phyloP scores from a whole-genome alignment of 2,113 vertebrate species.

The Daubentonia madagascariensis region DNA sequence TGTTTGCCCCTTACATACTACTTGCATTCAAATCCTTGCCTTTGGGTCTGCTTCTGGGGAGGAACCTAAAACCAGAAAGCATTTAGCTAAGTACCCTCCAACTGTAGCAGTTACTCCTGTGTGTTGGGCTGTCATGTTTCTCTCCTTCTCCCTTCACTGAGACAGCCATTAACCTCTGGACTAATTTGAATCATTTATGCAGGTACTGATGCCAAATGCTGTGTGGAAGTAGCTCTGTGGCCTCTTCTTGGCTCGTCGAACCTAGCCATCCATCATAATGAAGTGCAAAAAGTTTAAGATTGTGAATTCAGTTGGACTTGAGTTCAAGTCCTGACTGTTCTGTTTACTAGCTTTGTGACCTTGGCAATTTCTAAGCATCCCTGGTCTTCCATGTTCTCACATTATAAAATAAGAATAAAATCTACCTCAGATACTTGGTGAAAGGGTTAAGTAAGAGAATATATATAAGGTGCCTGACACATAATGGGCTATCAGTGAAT shows the following conservation, averaged over 20 bases:
- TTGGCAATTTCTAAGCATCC: neutral
- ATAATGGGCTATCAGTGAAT: neutral
- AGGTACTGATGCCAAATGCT: neutral
- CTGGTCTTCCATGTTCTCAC: neutral
- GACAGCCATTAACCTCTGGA: neutral
- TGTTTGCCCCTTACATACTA: neutral
- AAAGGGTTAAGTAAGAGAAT: neutral
- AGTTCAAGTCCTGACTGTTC: neutral
- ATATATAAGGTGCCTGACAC: neutral
- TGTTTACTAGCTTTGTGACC: neutral
- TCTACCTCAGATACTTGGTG: neutral
- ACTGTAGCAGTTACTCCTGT: neutral
- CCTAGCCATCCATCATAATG: neutral
- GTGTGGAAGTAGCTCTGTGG: neutral
- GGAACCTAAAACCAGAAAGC: neutral
- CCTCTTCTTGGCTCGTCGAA: neutral
- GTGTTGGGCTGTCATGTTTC: neutral
- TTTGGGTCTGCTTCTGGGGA: neutral
- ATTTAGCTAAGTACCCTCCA: neutral
- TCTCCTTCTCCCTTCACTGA: neutral
- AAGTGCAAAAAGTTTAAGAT: neutral
- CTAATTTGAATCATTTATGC: neutral
- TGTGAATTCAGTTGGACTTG: neutral
- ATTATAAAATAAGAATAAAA: neutral
- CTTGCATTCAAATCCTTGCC: neutral